Evolutionary conservation across 2,888 invertebrate species (phyloP), one percentile per base, ranked within the genome.

Genomic region (Allacma fusca): DNA sequence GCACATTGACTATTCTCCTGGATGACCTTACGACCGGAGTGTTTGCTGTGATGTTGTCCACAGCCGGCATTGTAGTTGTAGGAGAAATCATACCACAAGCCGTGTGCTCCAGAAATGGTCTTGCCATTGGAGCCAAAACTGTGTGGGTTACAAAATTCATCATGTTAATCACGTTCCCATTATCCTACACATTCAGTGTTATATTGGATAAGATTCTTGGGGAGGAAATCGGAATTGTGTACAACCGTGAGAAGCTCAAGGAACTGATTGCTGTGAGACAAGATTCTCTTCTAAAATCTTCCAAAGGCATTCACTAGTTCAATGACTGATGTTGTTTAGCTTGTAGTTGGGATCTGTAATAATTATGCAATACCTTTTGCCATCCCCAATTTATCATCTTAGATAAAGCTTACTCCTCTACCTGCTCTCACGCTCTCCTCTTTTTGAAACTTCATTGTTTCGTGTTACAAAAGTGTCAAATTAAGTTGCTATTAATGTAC

Each of bases 1-100:
- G 96, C n/a, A 94, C 95, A 5, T 94, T 99, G 86, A 98, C 99
- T 1, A 97, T 99, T 86, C 87, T 99, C 29, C 88, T 99, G 87
- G 99, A 99, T 87, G 94, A 95, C 85, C 87, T 99, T 84, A 97
- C 97, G 0, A 95, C 96, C 0, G 97, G 97, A 57, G 85, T 96
- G 79, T 91, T 96, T 75, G 86, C 97, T 80, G 92, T 98, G 68
- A 91, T 97, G 84, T 92, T 91, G 84, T 96, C 98, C 16, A 98
- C 98, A 16, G 86, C 96, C 80, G 91, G 94, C 28, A 99, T 99
- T 86, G 98, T 99, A 71, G 88, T 98, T 84, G 92, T 98, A 86
- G 99, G 99, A 79, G 99, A 99, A 90, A 99, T 99, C 79, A 93
- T 97, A 34, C 98, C 99, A 0, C 90, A 92, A 87, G 98, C 98